phyloP scores from a whole-genome alignment of 2,113 vertebrate genomes.

The Phasianus colchicus region DNA sequence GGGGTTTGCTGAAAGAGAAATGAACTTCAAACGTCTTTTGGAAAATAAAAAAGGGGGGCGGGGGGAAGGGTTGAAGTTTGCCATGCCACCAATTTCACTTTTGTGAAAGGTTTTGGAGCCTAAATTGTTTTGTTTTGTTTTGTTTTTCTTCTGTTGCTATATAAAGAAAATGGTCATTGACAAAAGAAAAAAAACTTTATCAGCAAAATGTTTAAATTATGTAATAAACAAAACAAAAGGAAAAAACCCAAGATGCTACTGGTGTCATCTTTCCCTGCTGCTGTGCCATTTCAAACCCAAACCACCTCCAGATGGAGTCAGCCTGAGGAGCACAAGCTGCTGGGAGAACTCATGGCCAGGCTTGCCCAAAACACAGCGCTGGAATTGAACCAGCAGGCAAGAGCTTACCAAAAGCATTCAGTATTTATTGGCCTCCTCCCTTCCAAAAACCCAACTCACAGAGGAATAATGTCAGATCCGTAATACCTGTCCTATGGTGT shows the following conservation, averaged over 20 bases:
- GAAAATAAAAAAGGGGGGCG: neutral
- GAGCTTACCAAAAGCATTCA: neutral
- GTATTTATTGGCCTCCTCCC: neutral
- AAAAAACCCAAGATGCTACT: constrained; percentile 41
- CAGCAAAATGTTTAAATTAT: constrained; percentile 78
- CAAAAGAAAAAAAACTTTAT: constrained; percentile 70
- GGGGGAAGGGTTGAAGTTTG: constrained; percentile 55
- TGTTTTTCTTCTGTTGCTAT: constrained; percentile 67
- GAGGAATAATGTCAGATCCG: neutral
- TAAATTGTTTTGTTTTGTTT: neutral
- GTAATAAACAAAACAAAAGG: constrained; percentile 76
- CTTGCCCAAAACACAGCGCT: neutral
- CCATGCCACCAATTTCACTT: constrained; percentile 61
- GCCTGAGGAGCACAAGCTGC: neutral
- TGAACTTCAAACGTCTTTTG: constrained; percentile 32
- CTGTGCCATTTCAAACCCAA: neutral
- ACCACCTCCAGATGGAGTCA: neutral
- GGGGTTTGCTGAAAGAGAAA: constrained; percentile 69
- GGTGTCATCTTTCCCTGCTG: neutral
- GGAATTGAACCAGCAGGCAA: neutral
- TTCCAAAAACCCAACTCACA: neutral
- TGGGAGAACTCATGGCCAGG: neutral
- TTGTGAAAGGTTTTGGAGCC: constrained; percentile 73
- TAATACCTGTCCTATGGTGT: neutral
- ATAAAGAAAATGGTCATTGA: constrained; percentile 54